phyloP scores from a whole-genome alignment of 1,140 invertebrate species.

The Zeugodacus cucurbitae region DNA sequence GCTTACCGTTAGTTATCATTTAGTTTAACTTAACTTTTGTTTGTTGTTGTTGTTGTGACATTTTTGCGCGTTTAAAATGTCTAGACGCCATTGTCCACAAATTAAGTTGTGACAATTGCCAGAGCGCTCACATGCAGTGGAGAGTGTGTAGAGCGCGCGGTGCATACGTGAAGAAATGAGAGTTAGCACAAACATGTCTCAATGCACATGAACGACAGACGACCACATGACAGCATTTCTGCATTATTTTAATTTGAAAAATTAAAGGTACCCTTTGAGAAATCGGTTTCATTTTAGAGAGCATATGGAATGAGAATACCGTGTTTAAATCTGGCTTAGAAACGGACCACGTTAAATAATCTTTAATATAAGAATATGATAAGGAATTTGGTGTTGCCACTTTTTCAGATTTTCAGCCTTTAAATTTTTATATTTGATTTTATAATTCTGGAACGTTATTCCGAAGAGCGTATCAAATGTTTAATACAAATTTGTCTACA shows the following conservation, averaged over 20 bases:
- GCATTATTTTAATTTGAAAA: not conserved
- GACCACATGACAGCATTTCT: not conserved
- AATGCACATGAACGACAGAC: not conserved
- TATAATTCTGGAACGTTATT: too few species aligned
- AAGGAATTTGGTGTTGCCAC: too few species aligned
- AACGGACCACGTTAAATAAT: too few species aligned
- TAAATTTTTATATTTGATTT: too few species aligned
- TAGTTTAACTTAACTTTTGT: not conserved
- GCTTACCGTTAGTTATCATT: constrained; percentile 4
- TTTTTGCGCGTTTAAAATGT: constrained; percentile 6
- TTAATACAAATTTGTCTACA: too few species aligned
- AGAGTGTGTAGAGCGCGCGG: not conserved
- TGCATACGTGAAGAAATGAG: not conserved
- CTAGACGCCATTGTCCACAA: constrained; percentile 20
- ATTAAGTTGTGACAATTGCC: not conserved
- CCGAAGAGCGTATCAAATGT: too few species aligned
- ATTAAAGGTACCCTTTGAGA: not conserved
- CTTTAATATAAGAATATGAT: too few species aligned
- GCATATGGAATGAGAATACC: too few species aligned
- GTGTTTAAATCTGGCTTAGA: too few species aligned
- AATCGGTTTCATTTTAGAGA: not conserved
- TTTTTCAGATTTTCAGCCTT: too few species aligned
- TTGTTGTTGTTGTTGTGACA: not conserved
- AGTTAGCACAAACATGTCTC: not conserved
- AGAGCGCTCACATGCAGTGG: not conserved